These are phyloP conservation scores for Wiebesia pumilae DNA, from an alignment of 1,140 invertebrate species.

Conservation along the genomic window DNA sequence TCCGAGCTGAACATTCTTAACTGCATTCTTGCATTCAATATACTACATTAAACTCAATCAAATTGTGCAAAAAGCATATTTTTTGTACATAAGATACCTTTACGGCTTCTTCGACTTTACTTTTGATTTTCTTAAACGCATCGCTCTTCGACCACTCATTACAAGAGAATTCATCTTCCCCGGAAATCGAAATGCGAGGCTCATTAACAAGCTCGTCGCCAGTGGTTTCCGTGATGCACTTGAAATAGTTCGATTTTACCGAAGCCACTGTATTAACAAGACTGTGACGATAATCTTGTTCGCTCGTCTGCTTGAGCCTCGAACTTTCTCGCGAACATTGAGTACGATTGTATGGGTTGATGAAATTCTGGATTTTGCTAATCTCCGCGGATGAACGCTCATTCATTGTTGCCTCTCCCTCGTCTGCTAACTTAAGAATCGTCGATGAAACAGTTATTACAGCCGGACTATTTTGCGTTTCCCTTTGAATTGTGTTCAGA, in stretches of 20 bases:
- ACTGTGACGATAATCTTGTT: constrained; percentile 44
- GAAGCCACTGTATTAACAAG: constrained; percentile 38
- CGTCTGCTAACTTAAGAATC: constrained; percentile 30
- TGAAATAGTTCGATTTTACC: constrained; percentile 52
- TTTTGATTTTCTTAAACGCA: constrained; percentile 56
- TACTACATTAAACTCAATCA: no score
- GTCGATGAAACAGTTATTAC: constrained; percentile 33
- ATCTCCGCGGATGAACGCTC: constrained; percentile 5
- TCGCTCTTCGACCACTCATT: constrained; percentile 49
- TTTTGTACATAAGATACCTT: constrained; percentile 55
- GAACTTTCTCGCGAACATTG: constrained; percentile 50
- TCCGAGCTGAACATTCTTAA: background rate
- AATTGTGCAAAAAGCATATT: background rate
- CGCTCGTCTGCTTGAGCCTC: constrained; percentile 15
- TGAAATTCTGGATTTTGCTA: constrained; percentile 56
- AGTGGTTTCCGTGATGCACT: constrained; percentile 50
- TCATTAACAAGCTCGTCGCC: constrained; percentile 48
- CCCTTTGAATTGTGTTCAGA: background rate
- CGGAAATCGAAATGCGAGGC: constrained; percentile 25
- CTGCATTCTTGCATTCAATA: background rate
- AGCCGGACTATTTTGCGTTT: background rate
- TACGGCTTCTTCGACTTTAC: constrained; percentile 60
- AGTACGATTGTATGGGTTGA: constrained; percentile 63
- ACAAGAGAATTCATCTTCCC: constrained; percentile 19
- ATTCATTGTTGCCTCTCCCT: background rate